These are phyloP conservation scores for Mechanitis mazaeus DNA, from an alignment of 2,888 invertebrate species.

Conservation along the genomic window DNA sequence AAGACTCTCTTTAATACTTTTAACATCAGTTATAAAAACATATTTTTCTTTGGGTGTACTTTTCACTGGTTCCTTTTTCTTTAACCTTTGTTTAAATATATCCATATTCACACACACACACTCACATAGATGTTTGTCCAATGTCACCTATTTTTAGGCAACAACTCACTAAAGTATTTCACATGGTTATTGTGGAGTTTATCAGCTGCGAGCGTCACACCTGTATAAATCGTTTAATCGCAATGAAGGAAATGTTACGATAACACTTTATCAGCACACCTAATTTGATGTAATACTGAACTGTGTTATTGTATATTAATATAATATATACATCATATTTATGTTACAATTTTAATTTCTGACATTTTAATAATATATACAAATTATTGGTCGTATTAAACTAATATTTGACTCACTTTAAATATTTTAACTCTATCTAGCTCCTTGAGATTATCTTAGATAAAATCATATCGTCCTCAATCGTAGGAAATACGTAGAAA, in stretches of 20 bases:
- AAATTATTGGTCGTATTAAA: not conserved
- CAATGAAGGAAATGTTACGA: constrained; percentile 50
- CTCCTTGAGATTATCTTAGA: constrained; percentile 52
- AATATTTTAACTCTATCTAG: constrained; percentile 37
- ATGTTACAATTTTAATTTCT: not conserved
- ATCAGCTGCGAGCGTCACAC: constrained; percentile 51
- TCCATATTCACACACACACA: constrained; percentile 46
- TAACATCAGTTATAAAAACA: constrained; percentile 53
- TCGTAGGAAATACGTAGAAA: constrained; percentile 8
- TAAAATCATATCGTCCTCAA: constrained; percentile 31
- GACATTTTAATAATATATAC: not conserved
- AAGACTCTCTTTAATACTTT: constrained; percentile 59
- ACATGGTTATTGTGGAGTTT: constrained; percentile 39
- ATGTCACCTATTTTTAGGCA: constrained; percentile 30
- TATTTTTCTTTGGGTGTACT: constrained; percentile 48
- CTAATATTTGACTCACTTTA: not conserved
- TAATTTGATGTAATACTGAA: constrained; percentile 16
- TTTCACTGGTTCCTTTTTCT: constrained; percentile 51
- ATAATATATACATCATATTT: constrained; percentile 1
- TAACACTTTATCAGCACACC: constrained; percentile 49
- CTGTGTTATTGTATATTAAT: not conserved
- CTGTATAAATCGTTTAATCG: constrained; percentile 59
- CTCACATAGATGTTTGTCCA: constrained; percentile 24
- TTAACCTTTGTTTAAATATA: constrained; percentile 51
- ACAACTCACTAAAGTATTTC: constrained; percentile 29